Conservation (phyloP, 2,888 invertebrate genomes). For the Eupithecia abbreviata region DNA sequence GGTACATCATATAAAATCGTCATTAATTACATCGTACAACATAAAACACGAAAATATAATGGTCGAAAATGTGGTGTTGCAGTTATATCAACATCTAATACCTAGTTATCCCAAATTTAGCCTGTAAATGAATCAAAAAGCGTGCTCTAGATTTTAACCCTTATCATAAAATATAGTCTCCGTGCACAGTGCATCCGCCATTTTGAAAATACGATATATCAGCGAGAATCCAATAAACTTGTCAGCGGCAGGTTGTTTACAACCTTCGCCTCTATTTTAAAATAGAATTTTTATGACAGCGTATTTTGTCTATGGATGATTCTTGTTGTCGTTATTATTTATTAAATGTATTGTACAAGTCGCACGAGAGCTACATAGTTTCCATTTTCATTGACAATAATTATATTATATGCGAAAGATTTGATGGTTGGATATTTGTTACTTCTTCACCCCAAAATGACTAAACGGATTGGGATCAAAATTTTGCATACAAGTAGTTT, state of each 20-base stretch:
- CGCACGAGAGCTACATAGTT: too few relatives aligned
- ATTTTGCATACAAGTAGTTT: too few relatives aligned
- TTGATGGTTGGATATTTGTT: too few relatives aligned
- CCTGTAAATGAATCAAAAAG: neutral
- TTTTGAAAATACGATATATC: neutral
- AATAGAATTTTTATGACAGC: neutral
- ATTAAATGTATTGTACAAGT: too few relatives aligned
- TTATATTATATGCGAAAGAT: too few relatives aligned
- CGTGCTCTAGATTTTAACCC: neutral
- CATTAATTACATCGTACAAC: neutral
- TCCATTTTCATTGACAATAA: too few relatives aligned
- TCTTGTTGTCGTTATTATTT: neutral
- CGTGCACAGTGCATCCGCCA: neutral
- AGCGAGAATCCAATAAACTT: slow-evolving; percentile 17
- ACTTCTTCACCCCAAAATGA: too few relatives aligned
- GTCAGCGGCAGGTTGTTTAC: slow-evolving; percentile 17
- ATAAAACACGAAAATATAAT: neutral
- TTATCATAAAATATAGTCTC: neutral
- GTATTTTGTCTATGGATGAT: neutral
- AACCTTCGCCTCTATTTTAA: neutral
- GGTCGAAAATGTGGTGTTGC: neutral
- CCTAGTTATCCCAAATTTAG: neutral
- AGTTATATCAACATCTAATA: neutral
- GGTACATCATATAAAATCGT: too few relatives aligned
- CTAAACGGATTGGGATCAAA: too few relatives aligned